phyloP scores from a whole-genome alignment of 2,888 invertebrate genomes.

The Hydropsyche betteni region DNA sequence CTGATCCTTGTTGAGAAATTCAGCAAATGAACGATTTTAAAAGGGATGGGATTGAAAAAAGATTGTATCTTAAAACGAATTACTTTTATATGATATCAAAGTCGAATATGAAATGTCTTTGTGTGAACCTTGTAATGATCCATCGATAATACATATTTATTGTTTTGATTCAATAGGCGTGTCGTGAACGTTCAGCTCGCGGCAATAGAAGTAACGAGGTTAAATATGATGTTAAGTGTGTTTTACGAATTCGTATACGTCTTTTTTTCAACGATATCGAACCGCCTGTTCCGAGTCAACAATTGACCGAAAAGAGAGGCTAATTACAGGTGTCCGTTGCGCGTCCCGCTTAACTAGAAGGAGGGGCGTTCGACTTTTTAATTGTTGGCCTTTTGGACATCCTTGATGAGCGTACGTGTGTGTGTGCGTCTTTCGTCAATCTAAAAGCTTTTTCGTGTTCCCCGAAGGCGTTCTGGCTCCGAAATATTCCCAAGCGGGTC shows the following conservation, averaged over 20 bases:
- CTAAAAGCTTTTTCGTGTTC: constrained; percentile 46
- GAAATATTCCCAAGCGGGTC: constrained; percentile 42
- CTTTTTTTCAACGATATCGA: background rate
- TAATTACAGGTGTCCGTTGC: background rate
- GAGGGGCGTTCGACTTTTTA: constrained; percentile 4
- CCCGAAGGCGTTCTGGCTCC: constrained; percentile 40
- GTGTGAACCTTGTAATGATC: no score
- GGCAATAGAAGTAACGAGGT: no score
- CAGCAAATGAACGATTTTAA: background rate
- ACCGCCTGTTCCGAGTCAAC: background rate
- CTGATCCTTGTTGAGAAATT: background rate
- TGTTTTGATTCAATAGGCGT: no score
- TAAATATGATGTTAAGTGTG: no score
- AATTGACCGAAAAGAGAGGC: background rate
- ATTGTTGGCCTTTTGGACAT: constrained; percentile 25
- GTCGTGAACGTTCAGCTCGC: no score
- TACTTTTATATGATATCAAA: no score
- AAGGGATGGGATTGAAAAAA: no score
- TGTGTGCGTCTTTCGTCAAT: constrained; percentile 34
- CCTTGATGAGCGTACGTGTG: background rate
- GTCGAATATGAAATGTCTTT: no score
- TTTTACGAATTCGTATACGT: background rate
- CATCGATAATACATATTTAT: no score
- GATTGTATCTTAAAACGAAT: no score
- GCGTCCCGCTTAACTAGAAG: background rate